These are phyloP conservation scores for Ahaetulla prasina DNA, from an alignment of 2,113 vertebrate genomes.

Conservation along the genomic window DNA sequence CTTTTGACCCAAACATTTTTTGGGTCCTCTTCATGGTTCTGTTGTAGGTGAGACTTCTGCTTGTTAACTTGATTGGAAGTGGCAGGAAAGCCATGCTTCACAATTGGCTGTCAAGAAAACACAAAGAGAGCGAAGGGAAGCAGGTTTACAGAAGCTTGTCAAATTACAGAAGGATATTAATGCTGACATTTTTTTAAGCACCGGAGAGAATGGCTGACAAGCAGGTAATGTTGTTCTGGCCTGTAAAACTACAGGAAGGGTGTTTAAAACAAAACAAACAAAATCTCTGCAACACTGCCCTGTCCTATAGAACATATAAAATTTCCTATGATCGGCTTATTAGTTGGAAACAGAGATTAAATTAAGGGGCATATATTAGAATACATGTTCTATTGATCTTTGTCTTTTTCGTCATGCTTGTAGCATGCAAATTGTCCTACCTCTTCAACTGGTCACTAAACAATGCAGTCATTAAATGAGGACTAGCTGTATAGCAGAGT, in stretches of 20 bases:
- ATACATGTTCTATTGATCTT: conserved; percentile 1
- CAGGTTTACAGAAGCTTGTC: neutral
- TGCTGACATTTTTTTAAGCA: conserved; percentile 40
- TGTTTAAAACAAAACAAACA: conserved; percentile 4
- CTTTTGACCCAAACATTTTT: neutral
- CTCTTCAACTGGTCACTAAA: neutral
- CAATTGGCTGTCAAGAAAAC: conserved; percentile 18
- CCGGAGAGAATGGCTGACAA: conserved; percentile 23
- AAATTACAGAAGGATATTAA: conserved; percentile 28
- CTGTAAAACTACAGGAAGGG: neutral
- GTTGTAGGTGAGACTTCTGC: conserved; percentile 32
- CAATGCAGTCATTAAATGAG: neutral
- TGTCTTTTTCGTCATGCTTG: neutral
- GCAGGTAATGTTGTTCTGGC: conserved; percentile 13
- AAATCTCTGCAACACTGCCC: neutral
- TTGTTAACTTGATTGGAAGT: conserved; percentile 37
- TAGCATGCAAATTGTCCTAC: neutral
- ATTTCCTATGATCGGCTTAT: conserved; percentile 22
- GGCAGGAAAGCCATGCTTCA: conserved; percentile 26
- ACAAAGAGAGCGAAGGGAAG: conserved; percentile 37
- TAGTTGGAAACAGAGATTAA: conserved; percentile 37
- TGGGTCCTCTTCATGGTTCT: neutral
- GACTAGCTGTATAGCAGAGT: neutral
- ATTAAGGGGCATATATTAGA: conserved; percentile 38
- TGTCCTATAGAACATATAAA: neutral